Evolutionary conservation across 1,140 invertebrate genomes (phyloP).

Genomic region (Leptopilina clavipes): DNA sequence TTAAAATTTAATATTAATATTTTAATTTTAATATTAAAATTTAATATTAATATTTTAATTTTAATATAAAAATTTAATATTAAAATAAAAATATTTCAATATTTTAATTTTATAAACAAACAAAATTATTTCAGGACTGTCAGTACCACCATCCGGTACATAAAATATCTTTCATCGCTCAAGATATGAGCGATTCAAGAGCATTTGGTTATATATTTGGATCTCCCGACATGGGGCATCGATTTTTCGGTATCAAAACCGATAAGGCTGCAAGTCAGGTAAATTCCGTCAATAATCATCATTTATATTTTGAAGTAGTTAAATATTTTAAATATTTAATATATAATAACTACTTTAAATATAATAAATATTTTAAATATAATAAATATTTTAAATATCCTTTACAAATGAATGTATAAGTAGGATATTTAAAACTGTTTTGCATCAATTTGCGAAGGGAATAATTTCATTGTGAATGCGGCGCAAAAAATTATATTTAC

Average conservation of each 20-base stretch:
- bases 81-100: too few relatives aligned
- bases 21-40: too few relatives aligned
- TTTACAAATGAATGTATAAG: background rate
- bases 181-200: conserved; percentile 96
- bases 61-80: too few relatives aligned
- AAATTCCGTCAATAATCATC: too few relatives aligned
- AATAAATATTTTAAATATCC: too few relatives aligned
- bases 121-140: conserved; percentile 84
- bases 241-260: conserved; percentile 99
- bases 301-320: too few relatives aligned
- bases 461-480: conserved; percentile 33
- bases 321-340: too few relatives aligned
- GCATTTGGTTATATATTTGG: conserved; percentile 99
- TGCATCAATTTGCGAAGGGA: background rate
- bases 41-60: too few relatives aligned
- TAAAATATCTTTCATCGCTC: conserved; percentile 98
- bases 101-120: too few relatives aligned
- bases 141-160: conserved; percentile 98
- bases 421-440: background rate
- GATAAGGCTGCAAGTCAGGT: conserved; percentile 97
- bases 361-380: too few relatives aligned
- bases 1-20: too few relatives aligned
- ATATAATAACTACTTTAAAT: too few relatives aligned
- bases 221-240: conserved; percentile 94
- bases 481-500: conserved; percentile 69